Base-by-base conservation (phyloP, 2,888 invertebrate genomes). In the Ophion obscuratus region DNA sequence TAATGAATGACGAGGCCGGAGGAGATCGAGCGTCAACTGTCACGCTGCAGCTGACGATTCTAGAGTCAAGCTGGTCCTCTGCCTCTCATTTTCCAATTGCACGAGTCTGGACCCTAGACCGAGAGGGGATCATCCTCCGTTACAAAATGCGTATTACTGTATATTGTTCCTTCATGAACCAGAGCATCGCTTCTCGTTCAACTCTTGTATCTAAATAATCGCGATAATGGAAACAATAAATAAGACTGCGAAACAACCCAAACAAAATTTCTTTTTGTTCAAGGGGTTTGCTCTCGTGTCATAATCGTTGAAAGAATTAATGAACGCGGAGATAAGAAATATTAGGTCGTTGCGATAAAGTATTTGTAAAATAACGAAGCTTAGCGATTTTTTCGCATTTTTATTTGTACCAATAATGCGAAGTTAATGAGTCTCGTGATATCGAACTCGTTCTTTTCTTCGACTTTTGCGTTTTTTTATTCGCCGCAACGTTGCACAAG, bases 81-180 rank as follows among this genome's bases (percentile, higher is more conserved):
- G 71, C 76, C 80, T 73, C 79, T 83, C 66, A 85, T 85, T 85
- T 85, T 85, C 76, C 85, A 85, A 85, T 85, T 83, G 80, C 80
- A 83, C 71, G 24, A 76, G 83, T 83, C 79, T 80, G 76, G 78
- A 68, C 73, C 83, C 83, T 84, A 64, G 83, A 80, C 76, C 80
- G 76, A 70, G 36, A 62, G 70, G 79, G 67, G 80, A 73, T 67
- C 59, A 66, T 44, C 73, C 70, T 20, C 70, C 79, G 9, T 64
- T 36, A 71, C 20, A n/a, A 24, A 67, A 68, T 77, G 17, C 47
- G 7, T 27, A 70, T 68, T 11, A 44, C 44, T 64, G 67, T 68
- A 78, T 57, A 57, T 57, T 57, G 11, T 59, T 40, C 67, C 59
- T 68, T 57, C 71, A 47, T 64, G 75, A 75, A 27, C 75, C 64